Base-by-base conservation (phyloP, 2,113 vertebrate genomes). In the Menidia beryllina region DNA sequence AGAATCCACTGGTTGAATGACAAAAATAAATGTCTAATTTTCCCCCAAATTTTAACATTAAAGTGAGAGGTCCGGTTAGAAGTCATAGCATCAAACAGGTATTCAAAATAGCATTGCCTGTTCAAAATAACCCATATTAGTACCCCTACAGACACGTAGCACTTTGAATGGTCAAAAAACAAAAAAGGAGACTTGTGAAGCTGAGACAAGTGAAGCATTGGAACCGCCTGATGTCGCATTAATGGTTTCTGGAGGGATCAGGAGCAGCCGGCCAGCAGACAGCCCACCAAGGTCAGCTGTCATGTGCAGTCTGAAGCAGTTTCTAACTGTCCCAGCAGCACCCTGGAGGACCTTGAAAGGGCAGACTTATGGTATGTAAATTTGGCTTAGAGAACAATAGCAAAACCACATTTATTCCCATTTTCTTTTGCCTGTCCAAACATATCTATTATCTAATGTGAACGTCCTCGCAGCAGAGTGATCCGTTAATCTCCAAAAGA, bases 231-330 rank as follows among this genome's bases (percentile, higher is more conserved):
- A 52, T 57, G 72, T 57, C 17, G 10, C 17, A 13, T 8, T 10
- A 8, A 26, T 68, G 49, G 43, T 62, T 39, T 67, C 62, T 39
- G 49, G 45, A 58, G 52, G 69, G 41, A 41, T 56, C 5, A 4
- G 27, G 24, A 64, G 36, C 17, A 6, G 51, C 4, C 5, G 10
- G 48, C 39, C 65, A 30, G 66, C 71, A 65, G 53, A 62, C 69
- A 11, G 30, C 70, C 52, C 19, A 0, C 49, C 70, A 75, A 79
- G 83, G 83, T 81, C 75, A 69, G 8, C 70, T n/a, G 53, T 69
- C 78, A 60, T 17, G 56, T 23, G 48, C 62, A 48, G 61, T 12
- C 56, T 8, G n/a, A 34, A 72, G 56, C 70, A 20, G 57, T 23
- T 19, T 39, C 39, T 49, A 50, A 73, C 64, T 21, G 57, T 38